A percentile compares a stretch with the other conserved stretches of the same genome.
Conservation (phyloP, 2,797 vertebrate genomes). For the Nothura maculosa region DNA sequence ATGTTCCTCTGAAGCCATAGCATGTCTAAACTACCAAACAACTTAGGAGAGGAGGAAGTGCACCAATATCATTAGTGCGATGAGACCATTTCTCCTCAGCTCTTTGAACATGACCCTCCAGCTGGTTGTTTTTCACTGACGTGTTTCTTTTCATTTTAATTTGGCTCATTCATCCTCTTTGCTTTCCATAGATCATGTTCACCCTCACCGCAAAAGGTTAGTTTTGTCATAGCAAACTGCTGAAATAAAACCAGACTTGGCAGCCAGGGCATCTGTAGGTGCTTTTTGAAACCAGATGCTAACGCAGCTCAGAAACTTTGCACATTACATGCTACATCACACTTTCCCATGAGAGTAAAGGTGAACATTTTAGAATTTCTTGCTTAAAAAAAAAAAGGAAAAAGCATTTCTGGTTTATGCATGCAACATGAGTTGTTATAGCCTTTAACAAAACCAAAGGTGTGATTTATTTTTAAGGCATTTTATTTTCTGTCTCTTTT, state of each 20-base stretch:
- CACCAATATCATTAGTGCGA: too few relatives aligned
- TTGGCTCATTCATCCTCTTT: neutral
- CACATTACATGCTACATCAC: neutral
- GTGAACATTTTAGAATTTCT: constrained; percentile 58
- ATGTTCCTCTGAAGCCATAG: neutral
- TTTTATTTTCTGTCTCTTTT: constrained; percentile 4
- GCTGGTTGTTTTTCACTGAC: neutral
- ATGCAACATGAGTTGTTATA: constrained; percentile 22
- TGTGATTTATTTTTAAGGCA: constrained; percentile 42
- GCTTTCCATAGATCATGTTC: neutral
- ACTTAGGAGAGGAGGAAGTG: neutral
- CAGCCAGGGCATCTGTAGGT: neutral
- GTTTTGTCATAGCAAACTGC: constrained; percentile 21
- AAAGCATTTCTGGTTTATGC: constrained; percentile 47
- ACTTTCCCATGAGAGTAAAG: constrained; percentile 58
- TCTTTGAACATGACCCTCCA: too few relatives aligned
- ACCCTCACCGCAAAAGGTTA: constrained; percentile 3
- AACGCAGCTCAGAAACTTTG: neutral
- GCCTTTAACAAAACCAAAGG: constrained; percentile 35
- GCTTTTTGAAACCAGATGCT: constrained; percentile 12
- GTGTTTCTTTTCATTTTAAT: neutral
- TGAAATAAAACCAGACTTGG: neutral
- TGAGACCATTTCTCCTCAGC: neutral
- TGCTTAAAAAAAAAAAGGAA: neutral
- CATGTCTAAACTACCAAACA: neutral